Conservation (phyloP, 2,797 vertebrate genomes). For the Psittacula derbiana region DNA sequence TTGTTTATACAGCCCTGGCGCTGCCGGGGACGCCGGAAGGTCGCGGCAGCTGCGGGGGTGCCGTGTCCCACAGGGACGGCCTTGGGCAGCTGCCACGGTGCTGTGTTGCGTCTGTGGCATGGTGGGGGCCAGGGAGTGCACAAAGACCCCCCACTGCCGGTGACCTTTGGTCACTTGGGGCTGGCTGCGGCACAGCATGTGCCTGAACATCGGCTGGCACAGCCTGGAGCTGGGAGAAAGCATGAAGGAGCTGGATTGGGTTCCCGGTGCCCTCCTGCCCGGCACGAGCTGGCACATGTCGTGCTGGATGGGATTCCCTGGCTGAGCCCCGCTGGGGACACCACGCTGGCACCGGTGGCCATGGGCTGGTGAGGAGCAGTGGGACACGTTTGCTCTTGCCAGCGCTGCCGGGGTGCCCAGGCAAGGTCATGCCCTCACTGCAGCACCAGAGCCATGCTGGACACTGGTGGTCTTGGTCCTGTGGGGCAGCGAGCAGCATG, state of each 20-base stretch:
- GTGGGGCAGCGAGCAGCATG: not conserved
- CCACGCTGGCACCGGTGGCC: not conserved
- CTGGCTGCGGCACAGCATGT: fast-evolving
- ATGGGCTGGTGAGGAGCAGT: not conserved
- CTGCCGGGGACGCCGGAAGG: not conserved
- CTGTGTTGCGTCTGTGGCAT: fast-evolving
- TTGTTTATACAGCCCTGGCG: not conserved
- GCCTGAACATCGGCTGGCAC: fast-evolving
- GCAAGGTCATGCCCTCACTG: not conserved
- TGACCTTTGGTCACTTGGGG: not conserved
- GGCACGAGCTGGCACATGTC: not conserved
- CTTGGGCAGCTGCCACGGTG: not conserved
- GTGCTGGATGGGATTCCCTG: not conserved
- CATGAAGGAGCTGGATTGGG: not conserved
- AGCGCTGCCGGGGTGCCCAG: not conserved
- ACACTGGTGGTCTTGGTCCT: not conserved
- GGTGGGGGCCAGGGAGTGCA: not conserved
- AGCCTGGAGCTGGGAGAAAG: not conserved
- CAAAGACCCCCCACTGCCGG: fast-evolving
- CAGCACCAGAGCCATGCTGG: not conserved
- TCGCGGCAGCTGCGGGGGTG: not conserved
- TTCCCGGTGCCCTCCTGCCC: not conserved
- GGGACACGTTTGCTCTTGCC: fast-evolving
- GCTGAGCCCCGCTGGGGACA: not conserved
- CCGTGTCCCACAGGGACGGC: not conserved